A percentile compares a stretch with the other conserved stretches of the same genome.
Evolutionary conservation across 1,140 invertebrate genomes (phyloP).

Genomic region (Amphibalanus amphitrite): DNA sequence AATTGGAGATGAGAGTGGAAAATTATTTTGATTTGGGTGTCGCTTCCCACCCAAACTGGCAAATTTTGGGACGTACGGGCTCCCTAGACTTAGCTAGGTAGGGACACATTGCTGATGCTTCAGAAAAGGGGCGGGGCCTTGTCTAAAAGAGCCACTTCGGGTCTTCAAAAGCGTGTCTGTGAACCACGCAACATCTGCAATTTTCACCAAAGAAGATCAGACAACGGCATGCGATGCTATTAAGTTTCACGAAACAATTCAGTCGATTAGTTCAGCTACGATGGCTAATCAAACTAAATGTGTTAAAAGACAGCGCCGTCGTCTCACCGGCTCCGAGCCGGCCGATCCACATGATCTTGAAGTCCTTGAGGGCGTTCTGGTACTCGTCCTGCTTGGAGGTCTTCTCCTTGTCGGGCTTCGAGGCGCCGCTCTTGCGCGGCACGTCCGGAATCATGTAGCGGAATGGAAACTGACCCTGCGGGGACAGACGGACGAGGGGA

Average conservation of each 20-base stretch:
- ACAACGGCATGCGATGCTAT: neutral
- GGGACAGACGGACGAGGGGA: too few species aligned
- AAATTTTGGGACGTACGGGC: too few species aligned
- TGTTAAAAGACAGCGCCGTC: neutral
- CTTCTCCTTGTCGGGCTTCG: neutral
- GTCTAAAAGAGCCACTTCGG: too few species aligned
- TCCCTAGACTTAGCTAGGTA: too few species aligned
- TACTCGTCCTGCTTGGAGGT: neutral
- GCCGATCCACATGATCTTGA: neutral
- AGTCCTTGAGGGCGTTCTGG: neutral
- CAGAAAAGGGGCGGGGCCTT: too few species aligned
- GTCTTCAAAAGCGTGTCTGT: neutral
- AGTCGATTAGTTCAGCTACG: neutral
- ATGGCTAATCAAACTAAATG: neutral
- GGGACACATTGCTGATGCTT: too few species aligned
- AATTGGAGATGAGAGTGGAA: too few species aligned
- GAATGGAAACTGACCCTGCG: constrained; percentile 3
- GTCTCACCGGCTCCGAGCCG: neutral
- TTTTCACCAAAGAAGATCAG: neutral
- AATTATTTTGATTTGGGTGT: too few species aligned
- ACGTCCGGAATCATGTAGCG: neutral
- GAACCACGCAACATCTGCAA: neutral
- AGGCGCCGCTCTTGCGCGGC: neutral
- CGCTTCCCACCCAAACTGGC: too few species aligned
- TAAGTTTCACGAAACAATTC: neutral